phyloP scores from a whole-genome alignment of 2,797 vertebrate genomes.

The Margarornis squamiger region DNA sequence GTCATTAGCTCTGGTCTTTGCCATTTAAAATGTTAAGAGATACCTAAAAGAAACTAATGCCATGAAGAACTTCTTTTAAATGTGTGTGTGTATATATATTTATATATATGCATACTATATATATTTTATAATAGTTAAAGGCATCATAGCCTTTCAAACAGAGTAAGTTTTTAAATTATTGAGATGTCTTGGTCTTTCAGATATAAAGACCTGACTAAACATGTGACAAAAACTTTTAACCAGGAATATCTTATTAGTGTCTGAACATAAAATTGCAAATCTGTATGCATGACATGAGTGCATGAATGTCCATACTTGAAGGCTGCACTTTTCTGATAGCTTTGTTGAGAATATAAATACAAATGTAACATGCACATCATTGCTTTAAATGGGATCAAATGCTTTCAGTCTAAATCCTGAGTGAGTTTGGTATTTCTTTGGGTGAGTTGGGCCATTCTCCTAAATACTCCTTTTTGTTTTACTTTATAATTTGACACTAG shows the following conservation, averaged over 20 bases:
- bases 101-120: background rate
- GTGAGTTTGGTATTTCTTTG: background rate
- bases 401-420: background rate
- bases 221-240: background rate
- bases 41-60: background rate
- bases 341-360: background rate
- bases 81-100: background rate
- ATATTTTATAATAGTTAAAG: background rate
- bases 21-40: conserved; percentile 14
- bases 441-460: background rate
- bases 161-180: conserved; percentile 3
- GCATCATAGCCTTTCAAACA: background rate
- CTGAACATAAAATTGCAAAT: background rate
- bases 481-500: background rate
- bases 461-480: conserved; percentile 28
- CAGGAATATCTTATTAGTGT: background rate
- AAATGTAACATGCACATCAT: background rate
- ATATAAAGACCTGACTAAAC: background rate
- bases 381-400: background rate
- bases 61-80: background rate
- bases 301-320: background rate
- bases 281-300: background rate
- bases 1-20: background rate
- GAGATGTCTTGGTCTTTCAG: conserved; percentile 23
- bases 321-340: background rate